These are phyloP conservation scores for Marasmarcha lunaedactyla DNA, from an alignment of 2,888 invertebrate species.

Conservation along the genomic window DNA sequence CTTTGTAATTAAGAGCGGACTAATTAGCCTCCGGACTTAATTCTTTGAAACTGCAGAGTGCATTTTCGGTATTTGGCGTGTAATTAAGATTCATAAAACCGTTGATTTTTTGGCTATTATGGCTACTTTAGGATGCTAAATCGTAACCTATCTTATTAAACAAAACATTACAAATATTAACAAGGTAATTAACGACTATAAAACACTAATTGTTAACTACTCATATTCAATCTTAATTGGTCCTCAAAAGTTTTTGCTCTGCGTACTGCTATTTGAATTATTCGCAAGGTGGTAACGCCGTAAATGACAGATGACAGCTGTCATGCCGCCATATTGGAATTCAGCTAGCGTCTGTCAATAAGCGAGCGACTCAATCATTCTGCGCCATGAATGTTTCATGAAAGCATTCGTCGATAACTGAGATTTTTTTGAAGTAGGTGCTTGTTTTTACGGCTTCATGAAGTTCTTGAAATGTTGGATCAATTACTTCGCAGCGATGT, in stretches of 20 bases:
- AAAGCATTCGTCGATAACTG: slow-evolving; percentile 41
- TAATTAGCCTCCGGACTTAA: too few relatives aligned
- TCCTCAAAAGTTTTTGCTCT: too few relatives aligned
- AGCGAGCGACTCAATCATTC: slow-evolving; percentile 43
- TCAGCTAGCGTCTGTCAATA: slow-evolving; percentile 25
- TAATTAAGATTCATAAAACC: too few relatives aligned
- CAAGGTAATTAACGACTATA: slow-evolving; percentile 2
- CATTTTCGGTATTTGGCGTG: too few relatives aligned
- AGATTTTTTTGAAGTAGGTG: slow-evolving; percentile 4
- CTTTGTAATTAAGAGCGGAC: too few relatives aligned
- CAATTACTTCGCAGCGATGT: background rate
- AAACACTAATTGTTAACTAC: background rate
- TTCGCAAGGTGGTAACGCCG: background rate
- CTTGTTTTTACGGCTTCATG: background rate
- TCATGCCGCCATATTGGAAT: slow-evolving; percentile 29
- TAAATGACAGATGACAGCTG: slow-evolving; percentile 8
- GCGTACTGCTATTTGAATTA: background rate
- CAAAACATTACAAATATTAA: background rate
- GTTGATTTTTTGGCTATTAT: too few relatives aligned
- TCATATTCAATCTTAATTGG: too few relatives aligned
- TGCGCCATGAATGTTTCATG: slow-evolving; percentile 51
- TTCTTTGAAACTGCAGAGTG: too few relatives aligned
- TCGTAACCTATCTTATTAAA: too few relatives aligned
- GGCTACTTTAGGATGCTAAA: too few relatives aligned
- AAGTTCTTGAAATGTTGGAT: background rate